A percentile compares a stretch with the other conserved stretches of the same genome.
phyloP scores from a whole-genome alignment of 2,797 vertebrate species.

The Hephaestus fuliginosus region DNA sequence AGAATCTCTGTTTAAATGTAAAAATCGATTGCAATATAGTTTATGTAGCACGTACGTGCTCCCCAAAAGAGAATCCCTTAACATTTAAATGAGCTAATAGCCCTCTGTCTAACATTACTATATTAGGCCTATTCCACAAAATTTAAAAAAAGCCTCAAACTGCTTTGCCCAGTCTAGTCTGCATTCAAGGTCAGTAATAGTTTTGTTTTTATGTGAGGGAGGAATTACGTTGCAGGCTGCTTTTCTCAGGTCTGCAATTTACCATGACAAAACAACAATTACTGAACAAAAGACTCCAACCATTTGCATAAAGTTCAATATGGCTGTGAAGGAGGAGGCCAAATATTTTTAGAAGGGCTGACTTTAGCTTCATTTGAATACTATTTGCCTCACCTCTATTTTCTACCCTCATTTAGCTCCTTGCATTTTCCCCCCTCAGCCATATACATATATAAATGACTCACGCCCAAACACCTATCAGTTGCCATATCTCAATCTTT shows the following conservation, averaged over 20 bases:
- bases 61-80: neutral
- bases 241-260: neutral
- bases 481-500: slow-evolving; percentile 56
- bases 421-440: neutral
- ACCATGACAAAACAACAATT: slow-evolving; percentile 11
- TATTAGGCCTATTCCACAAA: neutral
- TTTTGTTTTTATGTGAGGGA: neutral
- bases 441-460: slow-evolving; percentile 46
- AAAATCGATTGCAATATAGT: neutral
- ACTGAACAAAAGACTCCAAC: slow-evolving; percentile 4
- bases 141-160: neutral
- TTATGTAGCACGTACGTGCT: neutral
- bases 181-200: neutral
- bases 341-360: slow-evolving; percentile 32
- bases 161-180: neutral
- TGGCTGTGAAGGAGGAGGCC: slow-evolving; percentile 13
- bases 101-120: neutral
- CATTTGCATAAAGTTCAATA: slow-evolving; percentile 25
- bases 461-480: slow-evolving; percentile 35
- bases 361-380: slow-evolving; percentile 47
- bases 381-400: slow-evolving; percentile 44
- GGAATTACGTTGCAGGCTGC: neutral
- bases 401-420: slow-evolving; percentile 43
- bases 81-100: neutral
- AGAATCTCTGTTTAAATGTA: neutral